Percentiles rank a stretch among this genome's conserved stretches.
Conservation (phyloP, 2,113 vertebrate genomes). For the Cyrtonyx montezumae region DNA sequence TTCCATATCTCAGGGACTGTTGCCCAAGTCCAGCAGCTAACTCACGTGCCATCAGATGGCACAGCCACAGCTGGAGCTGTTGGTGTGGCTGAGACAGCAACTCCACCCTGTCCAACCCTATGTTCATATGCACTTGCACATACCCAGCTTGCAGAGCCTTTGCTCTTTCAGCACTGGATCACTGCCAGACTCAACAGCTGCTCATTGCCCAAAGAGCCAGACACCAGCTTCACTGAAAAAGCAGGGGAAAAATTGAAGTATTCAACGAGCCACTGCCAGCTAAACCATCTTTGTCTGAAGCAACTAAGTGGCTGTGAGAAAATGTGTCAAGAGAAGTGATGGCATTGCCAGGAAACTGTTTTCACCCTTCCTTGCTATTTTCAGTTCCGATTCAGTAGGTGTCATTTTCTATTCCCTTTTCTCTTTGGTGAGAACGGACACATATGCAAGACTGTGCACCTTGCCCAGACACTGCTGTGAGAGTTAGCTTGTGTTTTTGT, state of each 20-base stretch:
- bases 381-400: neutral
- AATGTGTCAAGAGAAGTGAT: neutral
- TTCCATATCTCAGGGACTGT: neutral
- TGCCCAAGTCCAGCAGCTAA: neutral
- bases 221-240: neutral
- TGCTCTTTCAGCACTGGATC: neutral
- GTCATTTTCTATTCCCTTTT: neutral
- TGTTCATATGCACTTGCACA: neutral
- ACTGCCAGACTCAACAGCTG: conserved; percentile 1
- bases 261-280: neutral
- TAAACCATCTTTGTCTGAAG: conserved; percentile 5
- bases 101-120: neutral
- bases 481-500: too few species aligned
- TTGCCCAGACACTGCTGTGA: neutral
- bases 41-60: neutral
- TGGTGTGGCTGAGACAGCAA: neutral
- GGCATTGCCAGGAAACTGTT: neutral
- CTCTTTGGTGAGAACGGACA: neutral
- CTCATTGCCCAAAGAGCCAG: neutral
- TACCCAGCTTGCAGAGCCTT: neutral
- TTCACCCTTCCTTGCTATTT: neutral
- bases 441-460: neutral
- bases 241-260: neutral
- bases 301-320: neutral
- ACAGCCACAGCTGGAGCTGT: neutral